Evolutionary conservation across 2,888 invertebrate species (phyloP).

Genomic region (Arrhopalites spinosus): DNA sequence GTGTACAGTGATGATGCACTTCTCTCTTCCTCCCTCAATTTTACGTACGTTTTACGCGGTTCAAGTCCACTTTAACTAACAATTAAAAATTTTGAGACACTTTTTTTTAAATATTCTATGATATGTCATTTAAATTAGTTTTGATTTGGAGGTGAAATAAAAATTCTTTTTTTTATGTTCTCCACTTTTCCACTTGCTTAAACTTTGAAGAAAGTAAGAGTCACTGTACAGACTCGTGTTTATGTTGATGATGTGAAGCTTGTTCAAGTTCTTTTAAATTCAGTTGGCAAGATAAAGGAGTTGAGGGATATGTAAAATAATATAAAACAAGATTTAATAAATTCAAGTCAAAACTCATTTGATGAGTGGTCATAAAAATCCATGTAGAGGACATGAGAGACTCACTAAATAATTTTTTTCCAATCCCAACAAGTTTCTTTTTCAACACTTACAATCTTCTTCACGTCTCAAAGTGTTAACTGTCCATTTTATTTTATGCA

Average conservation of each 20-base stretch:
- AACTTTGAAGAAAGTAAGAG: too few relatives aligned
- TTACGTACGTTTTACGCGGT: too few relatives aligned
- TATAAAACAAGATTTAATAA: conserved; percentile 16
- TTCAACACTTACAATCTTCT: background rate
- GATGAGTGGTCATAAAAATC: conserved; percentile 2
- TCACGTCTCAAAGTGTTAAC: background rate
- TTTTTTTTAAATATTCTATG: too few relatives aligned
- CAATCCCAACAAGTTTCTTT: background rate
- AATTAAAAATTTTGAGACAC: too few relatives aligned
- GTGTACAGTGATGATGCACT: too few relatives aligned
- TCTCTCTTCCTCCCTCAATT: too few relatives aligned
- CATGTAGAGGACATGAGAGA: background rate
- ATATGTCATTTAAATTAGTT: background rate
- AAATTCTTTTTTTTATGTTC: too few relatives aligned
- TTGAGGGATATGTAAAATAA: background rate
- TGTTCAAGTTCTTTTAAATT: background rate
- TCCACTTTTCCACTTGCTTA: too few relatives aligned
- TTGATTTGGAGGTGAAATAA: background rate
- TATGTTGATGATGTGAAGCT: too few relatives aligned
- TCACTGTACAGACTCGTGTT: too few relatives aligned
- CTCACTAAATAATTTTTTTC: background rate
- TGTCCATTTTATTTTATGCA: too few relatives aligned
- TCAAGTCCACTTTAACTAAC: too few relatives aligned
- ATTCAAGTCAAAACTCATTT: conserved; percentile 12
- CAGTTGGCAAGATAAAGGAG: background rate